Percentiles rank a stretch among this genome's conserved stretches.
phyloP scores from a whole-genome alignment of 2,113 vertebrate species.

The Crotalus helleri region DNA sequence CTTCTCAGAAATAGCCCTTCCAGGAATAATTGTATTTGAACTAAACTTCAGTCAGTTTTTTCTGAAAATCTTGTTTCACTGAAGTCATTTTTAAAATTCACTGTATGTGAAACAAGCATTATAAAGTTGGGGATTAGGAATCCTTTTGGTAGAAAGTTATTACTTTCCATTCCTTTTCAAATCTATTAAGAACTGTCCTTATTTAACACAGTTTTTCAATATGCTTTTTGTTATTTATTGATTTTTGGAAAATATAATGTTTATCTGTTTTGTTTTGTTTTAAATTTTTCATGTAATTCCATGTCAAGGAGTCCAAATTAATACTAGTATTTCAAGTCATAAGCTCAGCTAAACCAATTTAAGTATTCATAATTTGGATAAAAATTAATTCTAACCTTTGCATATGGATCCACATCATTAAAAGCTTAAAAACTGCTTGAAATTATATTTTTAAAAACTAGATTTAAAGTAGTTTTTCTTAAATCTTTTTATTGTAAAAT shows the following conservation, averaged over 20 bases:
- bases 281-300: background rate
- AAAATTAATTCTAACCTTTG: background rate
- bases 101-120: background rate
- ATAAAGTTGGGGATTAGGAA: background rate
- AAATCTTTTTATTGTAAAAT: background rate
- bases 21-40: accelerated
- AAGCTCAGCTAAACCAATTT: background rate
- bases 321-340: background rate
- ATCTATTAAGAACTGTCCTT: background rate
- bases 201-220: background rate
- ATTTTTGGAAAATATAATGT: conserved; percentile 27
- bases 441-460: background rate
- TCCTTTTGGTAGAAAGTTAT: background rate
- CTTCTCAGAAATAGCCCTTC: background rate
- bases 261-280: conserved; percentile 16
- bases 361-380: background rate
- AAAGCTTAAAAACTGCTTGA: background rate
- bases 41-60: background rate
- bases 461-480: background rate
- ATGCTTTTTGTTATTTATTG: conserved; percentile 40
- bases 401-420: background rate
- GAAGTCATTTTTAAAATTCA: background rate
- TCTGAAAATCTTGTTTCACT: background rate
- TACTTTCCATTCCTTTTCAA: background rate
- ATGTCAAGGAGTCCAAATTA: background rate